Evolutionary conservation across 2,888 invertebrate species (phyloP), one percentile per base, ranked within the genome.

Genomic region (Andrena haemorrhoa): DNA sequence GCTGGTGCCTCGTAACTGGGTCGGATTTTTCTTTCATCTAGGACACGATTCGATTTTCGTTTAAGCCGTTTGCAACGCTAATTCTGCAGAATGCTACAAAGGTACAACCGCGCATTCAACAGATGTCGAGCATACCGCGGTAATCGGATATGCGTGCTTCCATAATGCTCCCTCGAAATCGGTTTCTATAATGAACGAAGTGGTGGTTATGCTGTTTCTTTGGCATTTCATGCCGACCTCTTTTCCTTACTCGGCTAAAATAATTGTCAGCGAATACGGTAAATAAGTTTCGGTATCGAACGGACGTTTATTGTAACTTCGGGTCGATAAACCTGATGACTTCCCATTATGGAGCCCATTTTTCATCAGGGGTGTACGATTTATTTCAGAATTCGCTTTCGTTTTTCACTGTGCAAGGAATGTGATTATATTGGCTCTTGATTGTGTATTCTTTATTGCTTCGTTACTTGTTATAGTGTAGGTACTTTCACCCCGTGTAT

Each of bases 61-160:
- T 53, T 64, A 72, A 53, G 64, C 53, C 35, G 63, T 72, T 72
- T 63, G 53, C 35, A 64, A 72, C 35, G 20, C 63, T 63, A 72
- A 64, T 64, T 63, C 61, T 26, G 68, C 16, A 6, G 16, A 60
- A 60, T 20, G 41, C 51, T 65, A 77, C 76, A 58, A 58, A 83
- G 69, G 56, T 51, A 68, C n/a, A 26, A 49, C 16, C 16, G 10
- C 51, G 31, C 33, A 12, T 72, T 26, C 63, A 64, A 53, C 72
- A 35, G 31, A 72, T 53, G 72, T 63, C 26, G 47, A 51, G 63
- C 63, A 51, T 29, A 56, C 20, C 26, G 47, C 33, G 49, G 69
- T 76, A 53, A 72, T 72, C 61, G 61, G 63, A 64, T 72, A n/a
- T 49, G 31, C 33, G 26, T 75, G 23, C 12, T 71, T 63, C 35